These are phyloP conservation scores for Artibeus jamaicensis DNA, from an alignment of 2,797 vertebrate species.

Conservation along the genomic window DNA sequence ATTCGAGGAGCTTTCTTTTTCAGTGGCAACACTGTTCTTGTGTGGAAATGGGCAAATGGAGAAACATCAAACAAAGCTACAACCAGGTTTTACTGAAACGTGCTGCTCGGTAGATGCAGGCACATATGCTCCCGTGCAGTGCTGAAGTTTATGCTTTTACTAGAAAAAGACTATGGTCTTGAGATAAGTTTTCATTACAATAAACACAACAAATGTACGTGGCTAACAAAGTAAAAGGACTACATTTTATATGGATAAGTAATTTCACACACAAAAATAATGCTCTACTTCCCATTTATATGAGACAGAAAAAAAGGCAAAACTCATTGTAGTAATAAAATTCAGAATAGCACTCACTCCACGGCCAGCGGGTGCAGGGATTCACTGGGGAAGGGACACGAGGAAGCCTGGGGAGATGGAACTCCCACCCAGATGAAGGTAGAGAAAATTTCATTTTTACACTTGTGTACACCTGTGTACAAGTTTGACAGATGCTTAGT, in stretches of 20 bases:
- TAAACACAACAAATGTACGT: not conserved
- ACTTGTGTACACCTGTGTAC: not conserved
- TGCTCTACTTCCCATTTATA: not conserved
- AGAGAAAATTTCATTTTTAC: not conserved
- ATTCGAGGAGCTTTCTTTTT: not conserved
- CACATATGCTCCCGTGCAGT: too few relatives aligned
- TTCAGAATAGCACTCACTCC: not conserved
- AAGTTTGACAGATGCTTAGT: not conserved
- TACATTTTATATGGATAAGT: not conserved
- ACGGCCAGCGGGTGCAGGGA: accelerated
- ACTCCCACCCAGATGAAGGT: not conserved
- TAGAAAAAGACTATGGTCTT: not conserved
- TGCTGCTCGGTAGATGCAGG: not conserved
- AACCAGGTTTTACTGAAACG: not conserved
- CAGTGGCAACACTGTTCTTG: not conserved
- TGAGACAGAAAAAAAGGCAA: not conserved
- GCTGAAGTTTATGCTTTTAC: not conserved
- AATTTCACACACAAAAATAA: not conserved
- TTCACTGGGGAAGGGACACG: not conserved
- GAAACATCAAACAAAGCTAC: not conserved
- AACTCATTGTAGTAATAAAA: not conserved
- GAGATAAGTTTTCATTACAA: not conserved
- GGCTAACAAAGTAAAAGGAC: not conserved
- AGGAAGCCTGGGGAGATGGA: not conserved
- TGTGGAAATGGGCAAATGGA: not conserved